Evolutionary conservation across 2,797 vertebrate genomes (phyloP), one percentile per base, ranked within the genome.

Genomic region (Enteromius thamalakanensis): DNA sequence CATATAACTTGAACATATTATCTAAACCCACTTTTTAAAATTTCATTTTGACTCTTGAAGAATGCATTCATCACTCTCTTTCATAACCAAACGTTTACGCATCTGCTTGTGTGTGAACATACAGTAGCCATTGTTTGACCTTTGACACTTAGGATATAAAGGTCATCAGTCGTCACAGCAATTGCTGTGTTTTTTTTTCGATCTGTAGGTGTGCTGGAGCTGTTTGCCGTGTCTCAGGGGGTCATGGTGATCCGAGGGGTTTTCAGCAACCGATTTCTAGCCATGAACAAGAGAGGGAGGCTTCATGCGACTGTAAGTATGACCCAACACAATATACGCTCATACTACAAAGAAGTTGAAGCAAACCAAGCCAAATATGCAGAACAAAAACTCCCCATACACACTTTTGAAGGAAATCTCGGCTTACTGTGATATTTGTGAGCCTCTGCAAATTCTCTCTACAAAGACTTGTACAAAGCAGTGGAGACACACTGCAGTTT

Each of bases 241-340:
- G 96, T 98, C 94, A 96, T 99, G 87, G 97, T 96, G 93, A 98
- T 99, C 94, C 96, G 94, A 94, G 98, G 98, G 90, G 97, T 98
- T 95, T 96, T 96, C 96, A 98, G 97, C 91, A 96, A 97, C 95
- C 95, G 95, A 93, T 99, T 98, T 96, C 95, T 99, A 95, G 96
- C 98, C 93, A 99, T 99, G 98, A 98, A 98, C 93, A 96, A 96
- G 93, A 96, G 96, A 93, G 98, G 98, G 95, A 95, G 98, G 89
- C 97, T 99, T 90, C 96, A 98, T 86, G 96, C 96, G 92, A 97
- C 95, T 79, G 98, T 99, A 93, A 98, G 97, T 96, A 49, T 70
- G 26, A 86, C 83, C 69, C 0, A 47, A 17, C 75, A 42, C 8
- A 45, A 75, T 78, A 76, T 71, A 32, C 49, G 49, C 4, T 67